Evolutionary conservation across 2,797 vertebrate genomes (phyloP), one percentile per base, ranked within the genome.

Genomic region (Falco rusticolus): DNA sequence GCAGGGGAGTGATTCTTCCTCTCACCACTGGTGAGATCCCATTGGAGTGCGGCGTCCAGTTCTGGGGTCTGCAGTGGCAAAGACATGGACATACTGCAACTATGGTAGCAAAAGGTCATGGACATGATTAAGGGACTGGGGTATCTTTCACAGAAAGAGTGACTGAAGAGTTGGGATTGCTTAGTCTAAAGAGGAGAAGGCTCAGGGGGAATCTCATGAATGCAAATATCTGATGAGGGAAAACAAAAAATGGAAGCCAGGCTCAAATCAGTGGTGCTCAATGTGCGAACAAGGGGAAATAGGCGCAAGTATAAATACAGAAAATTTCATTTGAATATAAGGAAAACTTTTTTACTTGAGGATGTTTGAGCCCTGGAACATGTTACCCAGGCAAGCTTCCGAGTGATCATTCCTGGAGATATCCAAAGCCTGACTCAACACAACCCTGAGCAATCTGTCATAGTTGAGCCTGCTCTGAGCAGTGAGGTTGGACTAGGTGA

Each of bases 311-410:
- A 6, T 41, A 89, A 81, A 25, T 4, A 47, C 5, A 59, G 2
- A 61, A 28, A 84, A 84, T 37, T 53, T 19, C 6, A 19, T 65
- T 47, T 74, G 29, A 79, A 70, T 3, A 15, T 28, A 63, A 31
- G 22, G 56, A 51, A 15, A 5, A 1, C 41, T 1, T 6, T 47
- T 43, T 43, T 43, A 43, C 14, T 43, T 43, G 21, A 48, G 24
- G n/a, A 19, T 5, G 16, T 48, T 84, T 77, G 11, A 28, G 5
- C 11, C 11, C 8, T 53, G 16, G 26, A 54, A 70, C 9, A 39
- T 0, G 0, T 29, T 37, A 17, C 14, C 26, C 29, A 56, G 66
- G 16, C 9, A 64, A 85, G 3, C 26, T 76, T 16, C 33, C 29
- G 8, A 51, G 53, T 29, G 10, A 24, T 47, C 25, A 51, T 33